Base-by-base conservation (phyloP, 1,140 invertebrate species). In the Aplysia californica region DNA sequence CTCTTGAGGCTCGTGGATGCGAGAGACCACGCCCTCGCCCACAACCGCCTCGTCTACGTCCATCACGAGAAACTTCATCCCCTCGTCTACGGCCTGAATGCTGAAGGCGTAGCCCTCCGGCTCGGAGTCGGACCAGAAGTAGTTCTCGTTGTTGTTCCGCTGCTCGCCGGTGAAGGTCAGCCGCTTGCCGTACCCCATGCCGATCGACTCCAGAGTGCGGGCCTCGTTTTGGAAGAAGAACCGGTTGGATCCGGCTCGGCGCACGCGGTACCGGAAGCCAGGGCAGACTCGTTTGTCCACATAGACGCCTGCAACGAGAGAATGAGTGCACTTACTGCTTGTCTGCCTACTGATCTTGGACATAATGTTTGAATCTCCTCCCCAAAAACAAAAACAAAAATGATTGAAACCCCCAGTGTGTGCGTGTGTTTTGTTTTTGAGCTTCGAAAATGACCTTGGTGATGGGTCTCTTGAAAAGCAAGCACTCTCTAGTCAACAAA, bases 61-160 rank as follows among this genome's bases (percentile, higher is more conserved):
- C 86, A 94, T 93, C 20, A 95, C 91, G 31, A 88, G 85, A 86
- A 94, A 94, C 79, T 92, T 92, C 91, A 94, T 93, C 4, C 92
- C 92, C 21, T 91, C 91, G 65, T 91, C 89, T 15, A 95, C 91
- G 0, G 93, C 93, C 33, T 92, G 90, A 0, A 93, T 90, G 81
- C 93, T 92, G 84, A 95, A 92, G 31, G 93, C 94, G 75, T 93
- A 90, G 33, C 94, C 94, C 79, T 94, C 93, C 1, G 93, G 92
- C 83, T 93, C 92, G 58, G 93, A 94, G 87, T 95, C 94, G n/a
- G 94, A 94, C 94, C 94, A 95, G 84, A 95, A 93, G 83, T 92
- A 92, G 70, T 93, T 92, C 31, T 91, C 88, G 78, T 94, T 93
- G 26, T 93, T 86, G 39, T 91, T 92, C 21, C 91, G 91, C 20